Evolutionary conservation across 2,113 vertebrate species (phyloP).

Genomic region (Romanogobio albipinnatus): DNA sequence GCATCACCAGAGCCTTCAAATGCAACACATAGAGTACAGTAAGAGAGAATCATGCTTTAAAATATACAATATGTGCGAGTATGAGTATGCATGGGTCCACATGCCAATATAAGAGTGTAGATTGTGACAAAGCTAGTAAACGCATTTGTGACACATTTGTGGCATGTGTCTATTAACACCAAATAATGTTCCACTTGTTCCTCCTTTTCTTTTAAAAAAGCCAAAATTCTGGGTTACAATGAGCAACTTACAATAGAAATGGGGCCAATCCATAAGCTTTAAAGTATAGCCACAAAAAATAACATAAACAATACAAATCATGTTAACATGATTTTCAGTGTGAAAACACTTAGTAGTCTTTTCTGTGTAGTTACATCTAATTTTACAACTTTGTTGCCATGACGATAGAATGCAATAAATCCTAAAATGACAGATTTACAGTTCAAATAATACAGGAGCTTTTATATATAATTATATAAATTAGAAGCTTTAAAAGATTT

Average conservation of each 20-base stretch:
- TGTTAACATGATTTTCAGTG: neutral
- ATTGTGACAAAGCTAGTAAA: neutral
- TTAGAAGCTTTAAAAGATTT: neutral
- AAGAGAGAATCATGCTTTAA: neutral
- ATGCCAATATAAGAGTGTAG: neutral
- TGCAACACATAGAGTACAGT: neutral
- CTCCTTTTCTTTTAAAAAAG: neutral
- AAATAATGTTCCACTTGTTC: neutral
- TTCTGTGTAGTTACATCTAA: neutral
- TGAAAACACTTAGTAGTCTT: neutral
- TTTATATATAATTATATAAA: neutral
- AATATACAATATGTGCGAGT: neutral
- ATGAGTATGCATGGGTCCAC: neutral
- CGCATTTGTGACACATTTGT: neutral
- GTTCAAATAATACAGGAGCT: neutral
- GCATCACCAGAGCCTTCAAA: neutral
- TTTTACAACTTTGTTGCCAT: constrained; percentile 18
- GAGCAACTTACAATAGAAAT: neutral
- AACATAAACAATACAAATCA: neutral
- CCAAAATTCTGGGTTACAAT: neutral
- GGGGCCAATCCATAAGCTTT: neutral
- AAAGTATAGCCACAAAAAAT: neutral
- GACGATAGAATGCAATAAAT: neutral
- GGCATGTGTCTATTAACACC: too few species aligned
- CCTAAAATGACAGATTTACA: neutral